Evolutionary conservation across 1,140 invertebrate genomes (phyloP).

Genomic region (Drosophila micromelanica): DNA sequence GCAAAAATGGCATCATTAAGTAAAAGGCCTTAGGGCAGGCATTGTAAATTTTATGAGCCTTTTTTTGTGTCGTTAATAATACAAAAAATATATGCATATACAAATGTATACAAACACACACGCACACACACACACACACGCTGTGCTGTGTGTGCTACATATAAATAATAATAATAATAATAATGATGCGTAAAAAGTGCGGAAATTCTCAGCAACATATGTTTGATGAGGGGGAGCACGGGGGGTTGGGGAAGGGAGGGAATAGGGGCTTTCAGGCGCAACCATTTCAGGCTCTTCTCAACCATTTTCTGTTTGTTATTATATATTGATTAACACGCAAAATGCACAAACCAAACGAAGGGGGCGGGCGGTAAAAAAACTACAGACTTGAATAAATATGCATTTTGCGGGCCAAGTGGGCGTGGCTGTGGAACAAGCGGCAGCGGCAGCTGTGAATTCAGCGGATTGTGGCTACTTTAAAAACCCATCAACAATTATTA

Average conservation of each 20-base stretch:
- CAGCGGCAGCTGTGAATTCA: conserved; percentile 1
- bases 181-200: conserved; percentile 65
- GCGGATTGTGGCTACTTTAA: conserved; percentile 58
- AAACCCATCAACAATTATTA: conserved; percentile 77
- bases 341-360: conserved; percentile 60
- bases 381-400: conserved; percentile 63
- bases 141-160: conserved; percentile 25
- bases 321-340: conserved; percentile 76
- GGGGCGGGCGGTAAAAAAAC: conserved; percentile 15
- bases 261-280: not conserved
- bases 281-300: conserved; percentile 17
- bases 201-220: conserved; percentile 67
- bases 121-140: not conserved
- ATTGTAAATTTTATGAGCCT: conserved; percentile 83
- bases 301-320: conserved; percentile 38
- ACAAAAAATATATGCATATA: conserved; percentile 47
- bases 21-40: conserved; percentile 72
- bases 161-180: conserved; percentile 59
- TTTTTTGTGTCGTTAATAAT: conserved; percentile 79
- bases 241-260: no score
- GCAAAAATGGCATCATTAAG: conserved; percentile 83
- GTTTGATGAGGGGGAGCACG: conserved; percentile 15
- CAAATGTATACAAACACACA: conserved; percentile 27
- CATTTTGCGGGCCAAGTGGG: conserved; percentile 16
- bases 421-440: not conserved